Conservation (phyloP, 2,113 vertebrate species). For the Tragulus kanchil region DNA sequence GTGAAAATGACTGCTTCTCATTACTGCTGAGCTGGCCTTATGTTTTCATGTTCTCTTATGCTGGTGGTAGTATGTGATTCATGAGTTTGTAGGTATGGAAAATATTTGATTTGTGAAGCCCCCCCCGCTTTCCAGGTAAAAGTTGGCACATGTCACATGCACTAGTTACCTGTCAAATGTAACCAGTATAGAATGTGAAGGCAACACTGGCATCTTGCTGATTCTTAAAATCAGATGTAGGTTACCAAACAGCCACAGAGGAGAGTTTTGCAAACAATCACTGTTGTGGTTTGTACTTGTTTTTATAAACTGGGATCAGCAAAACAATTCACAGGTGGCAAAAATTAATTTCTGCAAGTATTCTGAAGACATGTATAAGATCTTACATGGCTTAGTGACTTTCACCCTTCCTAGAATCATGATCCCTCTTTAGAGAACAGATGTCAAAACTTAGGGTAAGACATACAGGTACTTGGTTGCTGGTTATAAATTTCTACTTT, state of each 20-base stretch:
- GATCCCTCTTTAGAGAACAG: constrained; percentile 43
- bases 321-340: neutral
- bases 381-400: neutral
- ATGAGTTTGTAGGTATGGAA: constrained; percentile 71
- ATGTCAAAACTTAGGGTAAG: constrained; percentile 12
- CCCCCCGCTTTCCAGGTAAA: constrained; percentile 61
- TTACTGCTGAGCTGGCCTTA: neutral
- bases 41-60: constrained; percentile 34
- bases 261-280: neutral
- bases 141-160: constrained; percentile 1
- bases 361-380: constrained; percentile 17
- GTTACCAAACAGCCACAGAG: neutral
- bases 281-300: constrained; percentile 10
- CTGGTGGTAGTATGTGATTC: neutral
- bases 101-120: constrained; percentile 58
- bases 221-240: constrained; percentile 52
- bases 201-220: constrained; percentile 56
- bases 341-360: constrained; percentile 46
- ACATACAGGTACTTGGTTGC: neutral
- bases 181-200: constrained; percentile 19
- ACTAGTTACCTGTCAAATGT: neutral
- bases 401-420: constrained; percentile 22
- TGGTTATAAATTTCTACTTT: constrained; percentile 8
- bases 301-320: constrained; percentile 56
- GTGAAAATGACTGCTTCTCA: constrained; percentile 57